Evolutionary conservation across 2,888 invertebrate species (phyloP).

Genomic region (Pachydiplax longipennis): DNA sequence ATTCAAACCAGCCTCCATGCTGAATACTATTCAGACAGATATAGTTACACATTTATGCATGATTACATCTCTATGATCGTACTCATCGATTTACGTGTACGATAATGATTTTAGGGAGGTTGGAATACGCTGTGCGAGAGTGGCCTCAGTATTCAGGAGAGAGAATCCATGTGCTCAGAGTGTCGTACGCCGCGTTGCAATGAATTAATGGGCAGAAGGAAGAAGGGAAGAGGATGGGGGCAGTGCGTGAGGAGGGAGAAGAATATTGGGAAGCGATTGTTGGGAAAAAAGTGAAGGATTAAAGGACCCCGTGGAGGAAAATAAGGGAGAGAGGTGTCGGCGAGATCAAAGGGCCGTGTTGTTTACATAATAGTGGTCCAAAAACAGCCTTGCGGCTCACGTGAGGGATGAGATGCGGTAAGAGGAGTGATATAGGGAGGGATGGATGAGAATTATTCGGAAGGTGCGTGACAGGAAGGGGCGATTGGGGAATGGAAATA

Average conservation of each 20-base stretch:
- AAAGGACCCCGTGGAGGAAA: background rate
- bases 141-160: background rate
- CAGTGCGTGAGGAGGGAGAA: background rate
- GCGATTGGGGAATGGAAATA: no score
- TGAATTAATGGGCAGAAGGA: background rate
- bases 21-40: no score
- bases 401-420: no score
- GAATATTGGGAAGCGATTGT: background rate
- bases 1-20: no score
- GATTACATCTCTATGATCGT: no score
- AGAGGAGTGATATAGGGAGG: background rate
- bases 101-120: no score
- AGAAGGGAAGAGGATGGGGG: background rate
- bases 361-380: constrained; percentile 49
- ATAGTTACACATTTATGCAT: no score
- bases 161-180: no score
- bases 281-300: background rate
- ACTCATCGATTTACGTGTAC: no score
- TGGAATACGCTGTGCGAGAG: background rate
- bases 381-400: constrained; percentile 33
- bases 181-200: no score
- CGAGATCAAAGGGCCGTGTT: constrained; percentile 48
- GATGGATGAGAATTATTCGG: background rate
- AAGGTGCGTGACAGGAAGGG: no score
- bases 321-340: constrained; percentile 28